Conservation (phyloP, 2,113 vertebrate species). For the Apteryx mantelli region DNA sequence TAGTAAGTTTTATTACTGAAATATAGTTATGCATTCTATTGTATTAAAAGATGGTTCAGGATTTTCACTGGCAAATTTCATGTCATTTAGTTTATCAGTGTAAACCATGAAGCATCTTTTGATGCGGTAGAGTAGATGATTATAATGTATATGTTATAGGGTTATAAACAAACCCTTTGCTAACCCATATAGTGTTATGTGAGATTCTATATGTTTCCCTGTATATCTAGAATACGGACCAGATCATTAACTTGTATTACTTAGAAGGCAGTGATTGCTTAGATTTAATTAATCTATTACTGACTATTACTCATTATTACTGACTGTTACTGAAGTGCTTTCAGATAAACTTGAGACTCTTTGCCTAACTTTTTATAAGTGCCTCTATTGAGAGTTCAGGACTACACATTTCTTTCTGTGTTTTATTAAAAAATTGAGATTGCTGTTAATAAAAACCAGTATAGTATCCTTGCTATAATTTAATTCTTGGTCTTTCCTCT, state of each 20-base stretch:
- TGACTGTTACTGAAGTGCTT: background rate
- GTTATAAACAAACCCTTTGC: background rate
- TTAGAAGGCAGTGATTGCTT: background rate
- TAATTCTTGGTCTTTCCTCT: background rate
- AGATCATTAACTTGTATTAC: background rate
- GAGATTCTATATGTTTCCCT: background rate
- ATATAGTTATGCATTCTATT: background rate
- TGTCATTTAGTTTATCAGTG: background rate
- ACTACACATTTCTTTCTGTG: background rate
- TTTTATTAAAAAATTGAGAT: background rate
- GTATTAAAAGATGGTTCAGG: background rate
- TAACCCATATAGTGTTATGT: fast-evolving
- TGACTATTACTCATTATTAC: too few species aligned
- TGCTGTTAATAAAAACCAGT: background rate
- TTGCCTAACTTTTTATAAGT: background rate
- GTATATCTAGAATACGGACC: background rate
- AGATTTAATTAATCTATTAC: background rate
- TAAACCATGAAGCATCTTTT: background rate
- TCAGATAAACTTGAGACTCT: background rate
- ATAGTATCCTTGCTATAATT: background rate
- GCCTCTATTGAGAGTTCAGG: background rate
- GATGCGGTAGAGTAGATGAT: background rate
- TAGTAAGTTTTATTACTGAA: background rate
- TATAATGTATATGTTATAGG: background rate
- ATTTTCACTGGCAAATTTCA: background rate